These are phyloP conservation scores for Rattus rattus DNA, from an alignment of 2,113 vertebrate genomes.

Conservation along the genomic window DNA sequence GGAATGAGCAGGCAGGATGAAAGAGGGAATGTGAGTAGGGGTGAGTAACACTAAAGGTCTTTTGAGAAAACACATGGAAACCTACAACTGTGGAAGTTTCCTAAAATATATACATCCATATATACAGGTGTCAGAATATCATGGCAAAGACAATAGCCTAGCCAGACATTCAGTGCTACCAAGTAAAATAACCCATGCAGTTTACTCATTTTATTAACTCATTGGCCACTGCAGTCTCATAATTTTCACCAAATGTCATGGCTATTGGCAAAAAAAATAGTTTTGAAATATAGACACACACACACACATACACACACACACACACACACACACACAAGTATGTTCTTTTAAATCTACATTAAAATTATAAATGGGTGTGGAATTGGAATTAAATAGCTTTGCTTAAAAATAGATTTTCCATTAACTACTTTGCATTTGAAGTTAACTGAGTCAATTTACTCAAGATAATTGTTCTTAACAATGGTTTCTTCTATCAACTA, in stretches of 20 bases:
- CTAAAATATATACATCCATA: neutral
- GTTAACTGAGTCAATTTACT: neutral
- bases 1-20: neutral
- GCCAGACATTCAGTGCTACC: neutral
- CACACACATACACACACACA: neutral
- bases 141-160: neutral
- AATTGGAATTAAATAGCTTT: neutral
- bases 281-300: neutral
- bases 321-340: neutral
- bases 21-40: neutral
- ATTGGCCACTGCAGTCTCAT: neutral
- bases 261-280: neutral
- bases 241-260: neutral
- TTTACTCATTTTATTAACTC: neutral
- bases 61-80: neutral
- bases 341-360: neutral
- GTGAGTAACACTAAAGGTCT: neutral
- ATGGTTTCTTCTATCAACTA: neutral
- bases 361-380: neutral
- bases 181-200: rapidly evolving
- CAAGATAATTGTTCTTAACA: constrained; percentile 22
- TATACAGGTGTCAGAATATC: neutral
- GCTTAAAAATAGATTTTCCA: neutral
- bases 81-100: neutral
- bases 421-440: neutral